Conservation (phyloP, 1,140 invertebrate species). For the Drosophila eugracilis region DNA sequence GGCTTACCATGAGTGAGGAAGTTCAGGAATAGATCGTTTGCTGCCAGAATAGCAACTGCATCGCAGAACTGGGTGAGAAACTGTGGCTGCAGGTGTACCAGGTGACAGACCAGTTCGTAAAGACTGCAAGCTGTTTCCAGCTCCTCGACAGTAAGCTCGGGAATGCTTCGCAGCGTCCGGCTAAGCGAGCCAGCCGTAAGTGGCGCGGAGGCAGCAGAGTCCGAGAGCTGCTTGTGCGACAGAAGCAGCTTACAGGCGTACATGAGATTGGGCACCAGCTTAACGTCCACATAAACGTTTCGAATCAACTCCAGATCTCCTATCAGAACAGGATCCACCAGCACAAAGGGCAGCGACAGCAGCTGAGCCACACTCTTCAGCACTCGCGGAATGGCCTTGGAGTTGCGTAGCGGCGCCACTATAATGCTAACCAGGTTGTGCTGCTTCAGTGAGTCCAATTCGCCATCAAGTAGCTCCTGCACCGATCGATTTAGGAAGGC, state of each 20-base stretch:
- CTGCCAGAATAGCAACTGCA: conserved; percentile 89
- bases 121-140: conserved; percentile 88
- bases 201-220: conserved; percentile 63
- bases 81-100: conserved; percentile 89
- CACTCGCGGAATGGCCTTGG: conserved; percentile 88
- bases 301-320: conserved; percentile 86
- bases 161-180: conserved; percentile 79
- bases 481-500: conserved; percentile 89
- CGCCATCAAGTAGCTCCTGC: conserved; percentile 90
- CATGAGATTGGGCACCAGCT: conserved; percentile 91
- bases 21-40: conserved; percentile 86
- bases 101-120: conserved; percentile 89
- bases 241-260: conserved; percentile 89
- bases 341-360: conserved; percentile 89
- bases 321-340: conserved; percentile 86
- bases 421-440: conserved; percentile 90
- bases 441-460: conserved; percentile 89
- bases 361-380: conserved; percentile 89
- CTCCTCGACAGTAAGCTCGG: conserved; percentile 86
- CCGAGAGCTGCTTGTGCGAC: conserved; percentile 73
- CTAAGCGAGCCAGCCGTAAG: conserved; percentile 39
- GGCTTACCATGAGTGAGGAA: conserved; percentile 86
- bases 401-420: conserved; percentile 89
- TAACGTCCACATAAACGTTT: conserved; percentile 90
- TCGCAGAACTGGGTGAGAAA: conserved; percentile 92